Conservation (phyloP, 2,888 invertebrate genomes). For the Limenitis arthemis region DNA sequence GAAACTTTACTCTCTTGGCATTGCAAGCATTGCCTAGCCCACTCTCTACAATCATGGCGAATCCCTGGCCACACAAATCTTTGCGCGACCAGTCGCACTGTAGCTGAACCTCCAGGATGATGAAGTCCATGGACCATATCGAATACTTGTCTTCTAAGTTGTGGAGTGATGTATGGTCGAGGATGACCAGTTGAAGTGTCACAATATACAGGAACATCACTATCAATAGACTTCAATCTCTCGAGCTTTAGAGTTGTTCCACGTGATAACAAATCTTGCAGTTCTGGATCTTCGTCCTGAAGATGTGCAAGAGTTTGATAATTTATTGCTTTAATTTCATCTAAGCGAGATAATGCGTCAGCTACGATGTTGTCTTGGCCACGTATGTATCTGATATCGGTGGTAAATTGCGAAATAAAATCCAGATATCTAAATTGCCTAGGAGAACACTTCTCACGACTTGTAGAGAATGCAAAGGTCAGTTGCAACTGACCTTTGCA, state of each 20-base stretch:
- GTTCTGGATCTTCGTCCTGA: conserved; percentile 22
- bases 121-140: conserved; percentile 22
- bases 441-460: conserved; percentile 34
- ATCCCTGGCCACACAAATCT: conserved; percentile 39
- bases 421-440: conserved; percentile 35
- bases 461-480: conserved; percentile 31
- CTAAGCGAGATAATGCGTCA: conserved; percentile 31
- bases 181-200: conserved; percentile 5
- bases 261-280: conserved; percentile 11
- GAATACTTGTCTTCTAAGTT: conserved; percentile 17
- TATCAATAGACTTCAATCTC: conserved; percentile 9
- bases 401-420: conserved; percentile 35
- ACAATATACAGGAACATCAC: conserved; percentile 1
- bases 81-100: conserved; percentile 27
- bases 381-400: conserved; percentile 33
- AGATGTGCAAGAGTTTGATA: conserved; percentile 14
- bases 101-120: conserved; percentile 24
- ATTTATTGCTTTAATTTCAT: conserved; percentile 16
- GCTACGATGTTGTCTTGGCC: conserved; percentile 33
- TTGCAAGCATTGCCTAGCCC: conserved; percentile 29
- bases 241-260: conserved; percentile 15
- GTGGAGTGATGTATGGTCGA: conserved; percentile 12
- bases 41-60: conserved; percentile 30
- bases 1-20: conserved; percentile 36
- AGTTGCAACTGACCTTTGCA: conserved; percentile 36